Percentiles rank a stretch among this genome's conserved stretches.
Conservation (phyloP, 2,113 vertebrate species). For the Eidolon helvum region DNA sequence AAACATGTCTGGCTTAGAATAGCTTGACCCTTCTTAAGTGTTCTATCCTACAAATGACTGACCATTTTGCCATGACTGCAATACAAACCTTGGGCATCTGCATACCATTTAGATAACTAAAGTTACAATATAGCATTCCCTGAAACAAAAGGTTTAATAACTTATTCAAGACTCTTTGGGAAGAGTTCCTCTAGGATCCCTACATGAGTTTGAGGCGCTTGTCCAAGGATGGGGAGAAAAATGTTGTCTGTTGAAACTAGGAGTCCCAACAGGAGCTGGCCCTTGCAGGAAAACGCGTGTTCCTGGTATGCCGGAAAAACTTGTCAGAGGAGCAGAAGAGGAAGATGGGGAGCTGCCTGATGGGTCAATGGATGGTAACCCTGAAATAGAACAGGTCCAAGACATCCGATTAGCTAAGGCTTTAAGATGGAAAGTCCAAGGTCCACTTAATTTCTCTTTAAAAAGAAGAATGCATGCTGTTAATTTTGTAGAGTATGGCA, state of each 20-base stretch:
- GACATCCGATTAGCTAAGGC: slow-evolving; percentile 54
- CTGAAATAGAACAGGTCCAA: slow-evolving; percentile 83
- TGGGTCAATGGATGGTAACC: slow-evolving; percentile 89
- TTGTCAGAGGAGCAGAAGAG: slow-evolving; percentile 91
- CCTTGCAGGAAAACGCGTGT: slow-evolving; percentile 95
- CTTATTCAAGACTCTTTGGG: slow-evolving; percentile 78
- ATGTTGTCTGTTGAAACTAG: slow-evolving; percentile 99
- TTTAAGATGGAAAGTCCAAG: slow-evolving; percentile 39
- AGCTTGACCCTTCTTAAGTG: slow-evolving; percentile 28
- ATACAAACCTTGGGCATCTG: slow-evolving; percentile 53
- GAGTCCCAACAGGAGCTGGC: slow-evolving; percentile 91
- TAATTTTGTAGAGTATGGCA: slow-evolving; percentile 37
- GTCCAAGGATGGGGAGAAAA: slow-evolving; percentile 99
- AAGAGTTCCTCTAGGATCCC: slow-evolving; percentile 82
- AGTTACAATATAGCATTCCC: slow-evolving; percentile 28
- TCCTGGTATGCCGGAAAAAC: slow-evolving; percentile 95
- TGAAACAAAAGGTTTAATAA: slow-evolving; percentile 65
- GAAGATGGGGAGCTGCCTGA: slow-evolving; percentile 87
- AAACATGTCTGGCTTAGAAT: slow-evolving; percentile 47
- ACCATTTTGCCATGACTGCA: slow-evolving; percentile 2
- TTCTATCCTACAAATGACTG: not conserved
- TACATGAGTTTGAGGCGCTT: slow-evolving; percentile 97
- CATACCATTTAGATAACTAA: slow-evolving; percentile 48
- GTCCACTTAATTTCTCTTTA: slow-evolving; percentile 33
- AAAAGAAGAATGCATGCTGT: slow-evolving; percentile 6